Base-by-base conservation (phyloP, 2,888 invertebrate species). In the Meteorus colon region DNA sequence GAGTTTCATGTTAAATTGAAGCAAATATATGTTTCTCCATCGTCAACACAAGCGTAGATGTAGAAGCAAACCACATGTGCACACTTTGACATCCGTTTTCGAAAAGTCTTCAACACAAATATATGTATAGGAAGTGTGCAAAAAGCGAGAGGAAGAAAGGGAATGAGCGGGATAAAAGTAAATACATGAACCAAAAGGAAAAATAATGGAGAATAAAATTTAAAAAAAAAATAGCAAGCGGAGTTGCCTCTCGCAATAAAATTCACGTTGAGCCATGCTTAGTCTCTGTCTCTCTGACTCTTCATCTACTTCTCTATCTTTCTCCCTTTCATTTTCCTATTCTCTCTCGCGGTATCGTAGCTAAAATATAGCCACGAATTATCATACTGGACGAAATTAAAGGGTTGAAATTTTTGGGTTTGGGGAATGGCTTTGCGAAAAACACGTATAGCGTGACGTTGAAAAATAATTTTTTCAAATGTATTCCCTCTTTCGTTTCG, bases 331-430 rank as follows among this genome's bases (percentile, higher is more conserved):
- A 55, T 55, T 55, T 4, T 19, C n/a, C 16, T n/a, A 14, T 48
- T 48, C n/a, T 48, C 63, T 65, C 37, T 16, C n/a, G 24, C 73
- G 82, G 24, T 55, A 82, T 82, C 84, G 81, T 80, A 84, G 81
- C 82, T 87, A 84, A 88, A 88, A 86, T 88, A 87, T 87, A 84
- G 86, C 85, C 86, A 75, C 86, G 86, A 88, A 88, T 88, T 87
- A 87, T 88, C 87, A 86, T 87, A 88, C 84, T 84, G 85, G 87
- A 86, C 86, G 86, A 87, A 88, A 88, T 87, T 86, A 87, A 88
- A 88, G 88, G 87, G 85, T 83, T 84, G 86, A 85, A 87, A 86
- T 85, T 87, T 87, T 84, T 69, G 69, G 70, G 74, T 77, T 67
- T 77, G 72, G 68, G 72, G 77, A 63, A 67, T 72, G 73, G 73